Evolutionary conservation across 2,113 vertebrate species (phyloP).

Genomic region (Phalacrocorax pelagicus): DNA sequence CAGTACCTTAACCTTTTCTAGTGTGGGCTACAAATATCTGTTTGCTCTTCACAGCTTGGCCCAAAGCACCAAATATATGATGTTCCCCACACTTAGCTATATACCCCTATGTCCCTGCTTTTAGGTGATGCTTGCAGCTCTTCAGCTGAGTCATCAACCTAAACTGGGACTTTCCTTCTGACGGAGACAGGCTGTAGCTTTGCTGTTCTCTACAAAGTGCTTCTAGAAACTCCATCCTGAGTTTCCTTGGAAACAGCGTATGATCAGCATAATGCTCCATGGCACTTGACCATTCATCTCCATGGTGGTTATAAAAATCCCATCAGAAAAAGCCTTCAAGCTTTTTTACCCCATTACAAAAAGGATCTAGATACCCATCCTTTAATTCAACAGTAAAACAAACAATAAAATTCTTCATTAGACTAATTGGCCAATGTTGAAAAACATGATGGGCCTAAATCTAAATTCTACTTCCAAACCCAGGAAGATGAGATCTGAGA

Average conservation of each 20-base stretch:
- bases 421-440: conserved; percentile 15
- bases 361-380: not conserved
- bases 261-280: conserved; percentile 41
- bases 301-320: conserved; percentile 54
- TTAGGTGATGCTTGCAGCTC: not conserved
- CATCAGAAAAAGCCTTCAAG: conserved; percentile 53
- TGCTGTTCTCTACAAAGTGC: not conserved
- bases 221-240: conserved; percentile 20
- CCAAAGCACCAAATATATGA: not conserved
- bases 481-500: not conserved
- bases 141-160: not conserved
- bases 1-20: not conserved
- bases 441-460: not conserved
- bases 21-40: not conserved
- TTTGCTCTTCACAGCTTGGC: not conserved
- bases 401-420: conserved; percentile 52
- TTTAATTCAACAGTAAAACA: conserved; percentile 45
- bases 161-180: not conserved
- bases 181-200: not conserved
- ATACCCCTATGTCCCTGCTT: not conserved
- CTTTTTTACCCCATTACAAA: conserved; percentile 30
- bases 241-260: conserved; percentile 47
- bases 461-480: not conserved
- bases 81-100: not conserved
- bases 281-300: conserved; percentile 61